Evolutionary conservation across 1,140 invertebrate species (phyloP).

Genomic region (Bombus sylvicola): DNA sequence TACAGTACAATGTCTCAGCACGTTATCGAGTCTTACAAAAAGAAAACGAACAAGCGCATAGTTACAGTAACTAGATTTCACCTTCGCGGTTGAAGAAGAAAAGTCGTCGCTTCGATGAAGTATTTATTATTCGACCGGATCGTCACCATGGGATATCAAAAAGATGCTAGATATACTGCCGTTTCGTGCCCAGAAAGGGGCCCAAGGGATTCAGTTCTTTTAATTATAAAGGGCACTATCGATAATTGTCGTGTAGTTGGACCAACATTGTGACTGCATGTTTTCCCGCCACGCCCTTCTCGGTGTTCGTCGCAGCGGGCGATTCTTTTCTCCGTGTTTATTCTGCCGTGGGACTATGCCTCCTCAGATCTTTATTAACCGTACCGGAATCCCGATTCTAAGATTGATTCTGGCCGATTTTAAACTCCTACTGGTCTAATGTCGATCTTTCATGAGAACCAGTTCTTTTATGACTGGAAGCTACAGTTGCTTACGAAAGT

Average conservation of each 20-base stretch:
- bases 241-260: conserved; percentile 79
- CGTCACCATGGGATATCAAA: conserved; percentile 49
- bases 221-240: conserved; percentile 77
- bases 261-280: conserved; percentile 78
- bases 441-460: conserved; percentile 7
- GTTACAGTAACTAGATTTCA: conserved; percentile 58
- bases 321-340: conserved; percentile 68
- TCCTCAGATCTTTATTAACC: conserved; percentile 46
- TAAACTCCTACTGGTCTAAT: neutral
- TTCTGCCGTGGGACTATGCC: conserved; percentile 61
- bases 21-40: conserved; percentile 30
- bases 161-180: conserved; percentile 59
- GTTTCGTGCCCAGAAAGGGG: conserved; percentile 23
- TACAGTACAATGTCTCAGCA: conserved; percentile 62
- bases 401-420: conserved; percentile 6
- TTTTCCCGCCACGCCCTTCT: conserved; percentile 75
- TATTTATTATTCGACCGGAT: conserved; percentile 50
- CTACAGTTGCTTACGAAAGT: no score
- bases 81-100: neutral
- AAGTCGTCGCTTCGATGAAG: neutral
- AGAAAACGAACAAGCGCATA: conserved; percentile 24
- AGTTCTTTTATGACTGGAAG: neutral
- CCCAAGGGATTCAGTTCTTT: conserved; percentile 54
- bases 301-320: conserved; percentile 71
- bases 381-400: conserved; percentile 22